phyloP scores from a whole-genome alignment of 2,888 invertebrate genomes.

The Meta bourneti region DNA sequence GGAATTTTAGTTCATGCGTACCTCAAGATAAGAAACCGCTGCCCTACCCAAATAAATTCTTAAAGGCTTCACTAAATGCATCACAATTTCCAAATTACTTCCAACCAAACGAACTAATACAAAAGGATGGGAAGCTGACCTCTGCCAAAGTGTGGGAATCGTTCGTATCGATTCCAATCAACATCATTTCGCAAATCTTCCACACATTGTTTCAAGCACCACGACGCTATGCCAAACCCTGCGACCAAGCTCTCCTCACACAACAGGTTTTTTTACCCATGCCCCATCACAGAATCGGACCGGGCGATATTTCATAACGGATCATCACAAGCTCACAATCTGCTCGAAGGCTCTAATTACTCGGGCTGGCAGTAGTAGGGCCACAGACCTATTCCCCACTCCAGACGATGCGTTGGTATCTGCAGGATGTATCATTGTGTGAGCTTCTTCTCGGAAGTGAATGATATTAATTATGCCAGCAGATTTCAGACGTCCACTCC shows the following conservation, averaged over 20 bases:
- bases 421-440: too few relatives aligned
- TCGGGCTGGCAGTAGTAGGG: neutral
- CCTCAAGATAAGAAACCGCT: too few relatives aligned
- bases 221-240: neutral
- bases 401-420: neutral
- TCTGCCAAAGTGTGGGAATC: neutral
- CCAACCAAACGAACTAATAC: neutral
- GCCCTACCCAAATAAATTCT: neutral
- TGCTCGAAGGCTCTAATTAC: slow-evolving; percentile 19
- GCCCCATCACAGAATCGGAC: neutral
- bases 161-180: neutral
- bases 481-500: slow-evolving; percentile 10
- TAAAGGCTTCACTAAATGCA: neutral
- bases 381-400: neutral
- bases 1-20: too few relatives aligned
- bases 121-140: neutral
- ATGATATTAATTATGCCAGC: slow-evolving; percentile 37
- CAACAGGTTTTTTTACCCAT: neutral
- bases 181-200: neutral
- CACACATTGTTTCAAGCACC: neutral
- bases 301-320: slow-evolving; percentile 39
- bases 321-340: neutral
- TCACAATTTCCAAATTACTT: neutral
- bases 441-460: neutral
- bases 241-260: neutral